Evolutionary conservation across 2,113 vertebrate species (phyloP).

Genomic region (Addax nasomaculatus): DNA sequence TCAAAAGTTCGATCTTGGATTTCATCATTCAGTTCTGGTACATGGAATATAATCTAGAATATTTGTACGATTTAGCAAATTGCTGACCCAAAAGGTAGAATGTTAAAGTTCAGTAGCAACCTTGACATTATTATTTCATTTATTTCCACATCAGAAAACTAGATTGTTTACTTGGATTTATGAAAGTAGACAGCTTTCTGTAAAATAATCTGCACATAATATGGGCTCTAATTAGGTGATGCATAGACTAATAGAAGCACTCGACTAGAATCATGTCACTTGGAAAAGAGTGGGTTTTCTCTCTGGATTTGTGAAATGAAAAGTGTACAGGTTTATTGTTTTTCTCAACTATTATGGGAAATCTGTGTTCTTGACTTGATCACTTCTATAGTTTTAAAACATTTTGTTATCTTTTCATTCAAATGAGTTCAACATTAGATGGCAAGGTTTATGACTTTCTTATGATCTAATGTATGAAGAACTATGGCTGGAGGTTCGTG

Average conservation of each 20-base stretch:
- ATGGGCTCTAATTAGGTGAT: background rate
- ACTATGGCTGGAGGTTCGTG: background rate
- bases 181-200: background rate
- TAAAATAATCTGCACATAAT: background rate
- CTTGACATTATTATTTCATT: background rate
- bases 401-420: background rate
- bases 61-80: background rate
- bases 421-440: background rate
- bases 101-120: background rate
- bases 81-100: background rate
- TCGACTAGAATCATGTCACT: background rate
- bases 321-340: background rate
- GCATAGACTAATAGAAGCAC: background rate
- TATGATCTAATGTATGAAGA: background rate
- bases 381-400: background rate
- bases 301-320: background rate
- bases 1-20: background rate
- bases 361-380: background rate
- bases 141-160: background rate
- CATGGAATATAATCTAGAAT: background rate
- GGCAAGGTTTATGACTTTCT: background rate
- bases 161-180: background rate
- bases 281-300: background rate
- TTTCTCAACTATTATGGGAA: background rate
- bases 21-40: background rate